phyloP scores from a whole-genome alignment of 2,888 invertebrate genomes.

The Eristalis arbustorum region DNA sequence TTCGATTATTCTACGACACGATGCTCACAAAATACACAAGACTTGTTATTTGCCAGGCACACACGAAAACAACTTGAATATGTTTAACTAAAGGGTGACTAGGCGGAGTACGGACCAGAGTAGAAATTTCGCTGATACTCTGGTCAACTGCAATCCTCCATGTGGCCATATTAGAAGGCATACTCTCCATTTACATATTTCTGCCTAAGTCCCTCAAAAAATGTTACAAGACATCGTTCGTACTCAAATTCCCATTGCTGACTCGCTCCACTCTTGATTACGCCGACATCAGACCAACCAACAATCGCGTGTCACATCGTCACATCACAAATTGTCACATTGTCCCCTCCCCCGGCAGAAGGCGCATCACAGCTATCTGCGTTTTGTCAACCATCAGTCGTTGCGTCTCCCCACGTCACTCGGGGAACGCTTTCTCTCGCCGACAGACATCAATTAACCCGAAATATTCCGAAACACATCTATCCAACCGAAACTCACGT shows the following conservation, averaged over 20 bases:
- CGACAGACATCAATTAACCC: conserved; percentile 47
- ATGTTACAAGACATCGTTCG: not conserved
- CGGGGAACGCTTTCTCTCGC: conserved; percentile 58
- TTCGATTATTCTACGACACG: too few relatives aligned
- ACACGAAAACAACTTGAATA: too few relatives aligned
- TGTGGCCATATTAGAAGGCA: too few relatives aligned
- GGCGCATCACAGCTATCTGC: conserved; percentile 17
- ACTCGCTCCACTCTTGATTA: not conserved
- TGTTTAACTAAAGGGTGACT: too few relatives aligned
- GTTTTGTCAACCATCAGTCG: conserved; percentile 64
- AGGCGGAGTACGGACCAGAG: too few relatives aligned
- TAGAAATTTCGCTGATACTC: too few relatives aligned
- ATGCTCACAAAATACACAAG: too few relatives aligned
- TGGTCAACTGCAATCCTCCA: too few relatives aligned
- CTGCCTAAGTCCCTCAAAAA: too few relatives aligned
- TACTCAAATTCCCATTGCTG: not conserved
- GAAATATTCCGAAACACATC: conserved; percentile 34
- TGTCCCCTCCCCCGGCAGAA: not conserved
- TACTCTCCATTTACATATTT: too few relatives aligned
- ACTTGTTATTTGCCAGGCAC: too few relatives aligned
- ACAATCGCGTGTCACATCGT: conserved; percentile 40
- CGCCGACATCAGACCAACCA: not conserved
- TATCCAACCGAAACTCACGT: conserved; percentile 20
- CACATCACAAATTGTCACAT: conserved; percentile 63
- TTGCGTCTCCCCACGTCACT: conserved; percentile 10